phyloP scores from a whole-genome alignment of 2,113 vertebrate genomes.

The Pholis gunnellus region DNA sequence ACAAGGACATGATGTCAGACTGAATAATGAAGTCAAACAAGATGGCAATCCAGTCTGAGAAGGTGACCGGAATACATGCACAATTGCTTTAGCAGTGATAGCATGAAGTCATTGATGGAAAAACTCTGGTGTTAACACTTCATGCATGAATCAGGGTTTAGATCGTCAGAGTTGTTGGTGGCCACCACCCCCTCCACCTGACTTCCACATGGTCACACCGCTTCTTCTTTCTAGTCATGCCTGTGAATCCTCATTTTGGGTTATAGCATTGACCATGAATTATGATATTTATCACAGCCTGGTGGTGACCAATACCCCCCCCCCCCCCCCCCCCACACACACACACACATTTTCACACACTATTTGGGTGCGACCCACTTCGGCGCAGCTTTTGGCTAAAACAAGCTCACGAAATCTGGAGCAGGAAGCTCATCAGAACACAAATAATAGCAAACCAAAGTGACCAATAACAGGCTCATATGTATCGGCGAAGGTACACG shows the following conservation, averaged over 20 bases:
- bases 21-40: neutral
- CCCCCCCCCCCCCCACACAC: no score
- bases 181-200: neutral
- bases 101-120: neutral
- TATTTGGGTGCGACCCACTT: slow-evolving; percentile 56
- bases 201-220: neutral
- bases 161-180: neutral
- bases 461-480: slow-evolving; percentile 33
- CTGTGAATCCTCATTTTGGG: neutral
- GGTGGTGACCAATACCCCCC: no score
- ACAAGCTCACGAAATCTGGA: slow-evolving; percentile 50
- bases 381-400: slow-evolving; percentile 51
- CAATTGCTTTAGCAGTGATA: neutral
- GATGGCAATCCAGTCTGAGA: neutral
- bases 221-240: neutral
- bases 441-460: slow-evolving; percentile 40
- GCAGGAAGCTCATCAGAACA: slow-evolving; percentile 46
- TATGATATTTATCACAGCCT: slow-evolving; percentile 48
- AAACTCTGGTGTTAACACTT: neutral
- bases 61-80: neutral
- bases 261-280: slow-evolving; percentile 37
- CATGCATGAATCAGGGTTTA: neutral
- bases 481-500: neutral
- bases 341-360: no score
- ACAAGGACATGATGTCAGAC: neutral